phyloP scores from a whole-genome alignment of 2,113 vertebrate genomes.

The Hippopotamus amphibius region DNA sequence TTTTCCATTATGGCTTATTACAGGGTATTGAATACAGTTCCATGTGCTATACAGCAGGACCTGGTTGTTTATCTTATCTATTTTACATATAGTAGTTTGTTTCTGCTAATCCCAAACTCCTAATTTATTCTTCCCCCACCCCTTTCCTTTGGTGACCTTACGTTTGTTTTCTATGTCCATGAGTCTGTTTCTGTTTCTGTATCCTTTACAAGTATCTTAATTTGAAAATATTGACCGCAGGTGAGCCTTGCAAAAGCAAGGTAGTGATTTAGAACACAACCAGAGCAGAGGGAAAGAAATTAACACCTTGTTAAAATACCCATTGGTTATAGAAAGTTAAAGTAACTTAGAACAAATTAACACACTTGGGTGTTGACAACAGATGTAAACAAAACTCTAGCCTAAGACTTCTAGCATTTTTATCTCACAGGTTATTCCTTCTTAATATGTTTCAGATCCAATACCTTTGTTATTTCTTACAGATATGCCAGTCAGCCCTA shows the following conservation, averaged over 20 bases:
- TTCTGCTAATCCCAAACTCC: neutral
- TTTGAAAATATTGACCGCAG: neutral
- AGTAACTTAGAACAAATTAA: neutral
- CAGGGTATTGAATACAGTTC: neutral
- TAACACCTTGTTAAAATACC: neutral
- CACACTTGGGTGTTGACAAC: neutral
- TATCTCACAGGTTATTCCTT: neutral
- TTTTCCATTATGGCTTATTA: neutral
- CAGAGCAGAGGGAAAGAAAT: neutral
- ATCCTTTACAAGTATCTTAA: neutral
- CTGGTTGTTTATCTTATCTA: neutral
- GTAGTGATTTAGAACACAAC: neutral
- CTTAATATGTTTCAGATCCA: neutral
- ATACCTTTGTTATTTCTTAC: neutral
- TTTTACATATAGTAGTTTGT: neutral
- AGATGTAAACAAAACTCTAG: neutral
- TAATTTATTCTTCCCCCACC: neutral
- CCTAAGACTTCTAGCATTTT: neutral
- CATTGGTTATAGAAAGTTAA: neutral
- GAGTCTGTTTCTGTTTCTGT: neutral
- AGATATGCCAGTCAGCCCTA: no score
- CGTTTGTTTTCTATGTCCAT: neutral
- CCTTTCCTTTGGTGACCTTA: neutral
- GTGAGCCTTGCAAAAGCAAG: neutral
- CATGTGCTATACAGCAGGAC: neutral